These are phyloP conservation scores for Gambelia wislizenii DNA, from an alignment of 2,797 vertebrate genomes.

Conservation along the genomic window DNA sequence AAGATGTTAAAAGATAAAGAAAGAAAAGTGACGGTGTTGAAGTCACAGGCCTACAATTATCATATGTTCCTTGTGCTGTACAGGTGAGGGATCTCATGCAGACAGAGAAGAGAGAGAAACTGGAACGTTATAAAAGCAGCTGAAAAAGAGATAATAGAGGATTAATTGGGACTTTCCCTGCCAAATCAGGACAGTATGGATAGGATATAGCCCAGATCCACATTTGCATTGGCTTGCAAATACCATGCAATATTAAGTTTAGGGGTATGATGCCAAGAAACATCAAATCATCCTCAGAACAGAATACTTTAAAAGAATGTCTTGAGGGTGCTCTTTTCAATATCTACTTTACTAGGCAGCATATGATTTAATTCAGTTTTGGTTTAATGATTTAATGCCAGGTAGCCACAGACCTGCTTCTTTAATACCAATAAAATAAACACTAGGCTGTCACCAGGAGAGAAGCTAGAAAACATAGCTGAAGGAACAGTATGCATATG, in stretches of 20 bases:
- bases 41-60: no score
- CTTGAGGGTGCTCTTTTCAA: neutral
- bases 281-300: neutral
- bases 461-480: neutral
- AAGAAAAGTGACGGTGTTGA: no score
- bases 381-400: neutral
- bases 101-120: no score
- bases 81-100: no score
- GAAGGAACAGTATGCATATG: neutral
- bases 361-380: neutral
- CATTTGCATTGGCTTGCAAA: neutral
- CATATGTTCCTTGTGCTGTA: no score
- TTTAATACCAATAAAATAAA: neutral
- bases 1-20: no score
- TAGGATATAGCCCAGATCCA: no score
- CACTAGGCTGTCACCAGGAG: neutral
- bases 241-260: neutral
- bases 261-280: neutral
- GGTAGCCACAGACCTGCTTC: neutral
- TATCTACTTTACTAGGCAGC: neutral
- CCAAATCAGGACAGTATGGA: no score
- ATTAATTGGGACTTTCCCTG: no score
- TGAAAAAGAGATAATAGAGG: no score
- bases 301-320: neutral
- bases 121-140: no score